Evolutionary conservation across 2,888 invertebrate genomes (phyloP).

Genomic region (Melinaea menophilus): DNA sequence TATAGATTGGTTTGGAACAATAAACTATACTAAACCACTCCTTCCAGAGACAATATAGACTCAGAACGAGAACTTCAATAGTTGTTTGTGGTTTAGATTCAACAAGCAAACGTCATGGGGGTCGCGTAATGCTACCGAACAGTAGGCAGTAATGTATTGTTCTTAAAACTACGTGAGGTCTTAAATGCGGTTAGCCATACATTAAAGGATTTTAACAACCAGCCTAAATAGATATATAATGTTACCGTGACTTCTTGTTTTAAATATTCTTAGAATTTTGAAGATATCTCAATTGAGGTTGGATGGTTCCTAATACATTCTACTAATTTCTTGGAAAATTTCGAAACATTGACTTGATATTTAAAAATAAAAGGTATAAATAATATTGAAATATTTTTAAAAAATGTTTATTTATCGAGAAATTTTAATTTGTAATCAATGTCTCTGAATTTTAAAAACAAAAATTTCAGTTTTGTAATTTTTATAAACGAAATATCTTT

Average conservation of each 20-base stretch:
- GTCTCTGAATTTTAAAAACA: no score
- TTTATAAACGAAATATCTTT: no score
- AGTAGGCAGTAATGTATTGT: constrained; percentile 57
- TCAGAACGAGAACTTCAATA: constrained; percentile 46
- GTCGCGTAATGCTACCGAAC: constrained; percentile 59
- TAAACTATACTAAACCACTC: constrained; percentile 46
- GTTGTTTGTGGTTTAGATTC: constrained; percentile 71
- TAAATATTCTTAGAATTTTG: constrained; percentile 27
- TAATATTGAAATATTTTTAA: no score
- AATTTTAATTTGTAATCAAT: no score
- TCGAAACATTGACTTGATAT: no score
- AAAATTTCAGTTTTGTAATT: no score
- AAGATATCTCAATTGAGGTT: background rate
- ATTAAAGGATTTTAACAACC: constrained; percentile 53
- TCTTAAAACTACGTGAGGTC: constrained; percentile 64
- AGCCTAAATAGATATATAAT: constrained; percentile 39
- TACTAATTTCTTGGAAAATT: background rate
- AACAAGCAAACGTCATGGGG: constrained; percentile 52
- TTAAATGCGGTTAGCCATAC: constrained; percentile 55
- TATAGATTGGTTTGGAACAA: constrained; percentile 69
- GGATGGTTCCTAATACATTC: background rate
- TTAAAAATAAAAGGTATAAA: no score
- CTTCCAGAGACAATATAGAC: constrained; percentile 47
- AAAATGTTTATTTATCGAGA: no score
- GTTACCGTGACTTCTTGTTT: constrained; percentile 32